phyloP scores from a whole-genome alignment of 2,888 invertebrate species.

The Cryptophagus acutangulus region DNA sequence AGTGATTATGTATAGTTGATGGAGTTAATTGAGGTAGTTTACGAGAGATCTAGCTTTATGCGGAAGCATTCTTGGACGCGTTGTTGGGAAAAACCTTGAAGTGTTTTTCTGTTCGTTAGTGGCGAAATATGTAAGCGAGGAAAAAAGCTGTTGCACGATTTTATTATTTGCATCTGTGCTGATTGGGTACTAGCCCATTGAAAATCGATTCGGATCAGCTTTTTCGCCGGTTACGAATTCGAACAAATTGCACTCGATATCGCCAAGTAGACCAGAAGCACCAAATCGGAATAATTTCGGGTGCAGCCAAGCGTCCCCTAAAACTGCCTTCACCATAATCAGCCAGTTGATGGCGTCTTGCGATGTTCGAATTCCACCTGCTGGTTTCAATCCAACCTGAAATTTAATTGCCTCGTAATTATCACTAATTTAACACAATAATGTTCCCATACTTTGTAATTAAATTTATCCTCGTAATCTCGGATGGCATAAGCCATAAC shows the following conservation, averaged over 20 bases:
- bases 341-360: conserved; percentile 86
- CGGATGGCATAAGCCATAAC: conserved; percentile 93
- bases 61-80: too few species aligned
- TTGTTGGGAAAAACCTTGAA: too few species aligned
- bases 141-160: too few species aligned
- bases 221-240: conserved; percentile 42
- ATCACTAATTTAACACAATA: neutral
- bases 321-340: conserved; percentile 71
- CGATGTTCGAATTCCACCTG: conserved; percentile 88
- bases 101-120: too few species aligned
- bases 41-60: too few species aligned
- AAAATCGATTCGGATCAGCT: conserved; percentile 40
- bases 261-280: conserved; percentile 83
- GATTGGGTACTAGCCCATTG: conserved; percentile 41
- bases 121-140: too few species aligned
- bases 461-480: conserved; percentile 66
- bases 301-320: conserved; percentile 83
- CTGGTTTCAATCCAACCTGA: conserved; percentile 95
- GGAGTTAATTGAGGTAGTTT: too few species aligned
- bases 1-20: too few species aligned
- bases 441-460: conserved; percentile 56
- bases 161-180: too few species aligned
- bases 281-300: conserved; percentile 86
- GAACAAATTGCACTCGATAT: conserved; percentile 61
- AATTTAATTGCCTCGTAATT: conserved; percentile 19